These are phyloP conservation scores for Aphidius gifuensis DNA, from an alignment of 1,140 invertebrate genomes.

Conservation along the genomic window DNA sequence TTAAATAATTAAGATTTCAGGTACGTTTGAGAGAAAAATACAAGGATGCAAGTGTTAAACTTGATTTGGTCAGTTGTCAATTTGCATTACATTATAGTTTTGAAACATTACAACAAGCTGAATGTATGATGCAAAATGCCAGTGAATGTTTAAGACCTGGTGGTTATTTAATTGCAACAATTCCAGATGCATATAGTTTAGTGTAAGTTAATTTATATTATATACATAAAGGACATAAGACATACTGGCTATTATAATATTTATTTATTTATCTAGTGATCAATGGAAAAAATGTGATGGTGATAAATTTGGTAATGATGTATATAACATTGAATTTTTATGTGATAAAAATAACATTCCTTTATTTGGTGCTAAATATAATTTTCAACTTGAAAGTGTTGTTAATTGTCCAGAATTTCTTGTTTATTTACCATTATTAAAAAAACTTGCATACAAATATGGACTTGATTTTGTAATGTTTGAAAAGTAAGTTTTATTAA, in stretches of 20 bases:
- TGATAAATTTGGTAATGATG: constrained; percentile 79
- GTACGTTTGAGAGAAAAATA: constrained; percentile 67
- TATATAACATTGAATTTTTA: constrained; percentile 80
- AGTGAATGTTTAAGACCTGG: constrained; percentile 82
- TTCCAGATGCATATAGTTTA: constrained; percentile 90
- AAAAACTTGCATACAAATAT: constrained; percentile 78
- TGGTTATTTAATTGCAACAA: constrained; percentile 95
- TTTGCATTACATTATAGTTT: constrained; percentile 98
- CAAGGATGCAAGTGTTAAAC: constrained; percentile 68
- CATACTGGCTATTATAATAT: constrained; percentile 1
- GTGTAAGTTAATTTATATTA: constrained; percentile 60
- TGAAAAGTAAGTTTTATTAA: constrained; percentile 57
- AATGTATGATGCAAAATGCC: constrained; percentile 90
- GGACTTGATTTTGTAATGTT: constrained; percentile 65
- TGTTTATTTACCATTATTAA: constrained; percentile 85
- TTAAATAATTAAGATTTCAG: constrained; percentile 52
- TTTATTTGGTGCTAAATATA: constrained; percentile 94
- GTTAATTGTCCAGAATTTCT: constrained; percentile 99
- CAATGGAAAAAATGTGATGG: constrained; percentile 61
- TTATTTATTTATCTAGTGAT: background rate
- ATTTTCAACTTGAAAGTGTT: constrained; percentile 92
- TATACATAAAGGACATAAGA: no score
- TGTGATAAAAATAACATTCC: constrained; percentile 67
- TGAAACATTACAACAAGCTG: constrained; percentile 86
- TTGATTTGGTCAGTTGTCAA: constrained; percentile 94